Evolutionary conservation across 2,113 vertebrate species (phyloP).

Genomic region (Ia io): DNA sequence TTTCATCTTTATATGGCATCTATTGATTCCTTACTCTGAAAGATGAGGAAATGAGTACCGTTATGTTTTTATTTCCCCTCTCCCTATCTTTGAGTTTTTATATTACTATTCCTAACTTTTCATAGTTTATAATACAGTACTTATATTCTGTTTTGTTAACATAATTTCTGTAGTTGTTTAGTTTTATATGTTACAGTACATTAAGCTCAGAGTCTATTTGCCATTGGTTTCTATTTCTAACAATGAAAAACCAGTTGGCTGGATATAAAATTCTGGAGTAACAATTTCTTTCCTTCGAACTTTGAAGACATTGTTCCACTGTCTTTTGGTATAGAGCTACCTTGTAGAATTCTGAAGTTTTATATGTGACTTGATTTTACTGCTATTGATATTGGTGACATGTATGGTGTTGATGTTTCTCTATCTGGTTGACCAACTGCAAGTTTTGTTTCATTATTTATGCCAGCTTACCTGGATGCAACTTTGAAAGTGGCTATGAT

Average conservation of each 20-base stretch:
- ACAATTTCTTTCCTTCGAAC: not conserved
- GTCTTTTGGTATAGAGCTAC: not conserved
- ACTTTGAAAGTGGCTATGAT: not conserved
- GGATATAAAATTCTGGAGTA: not conserved
- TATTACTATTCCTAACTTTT: not conserved
- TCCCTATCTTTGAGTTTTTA: not conserved
- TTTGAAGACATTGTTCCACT: not conserved
- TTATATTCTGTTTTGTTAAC: not conserved
- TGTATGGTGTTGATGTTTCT: not conserved
- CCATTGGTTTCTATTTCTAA: not conserved
- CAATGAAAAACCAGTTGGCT: not conserved
- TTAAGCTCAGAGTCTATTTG: not conserved
- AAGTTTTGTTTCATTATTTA: slow-evolving; percentile 6
- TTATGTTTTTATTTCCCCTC: not conserved
- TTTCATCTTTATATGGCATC: not conserved
- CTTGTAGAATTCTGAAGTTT: not conserved
- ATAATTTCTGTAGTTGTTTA: not conserved
- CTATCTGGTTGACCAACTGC: not conserved
- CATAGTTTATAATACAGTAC: not conserved
- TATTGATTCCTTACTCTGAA: not conserved
- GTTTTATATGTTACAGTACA: not conserved
- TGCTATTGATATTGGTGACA: not conserved
- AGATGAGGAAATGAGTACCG: not conserved
- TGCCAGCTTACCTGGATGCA: not conserved
- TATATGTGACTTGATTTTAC: not conserved